Conservation (phyloP, 2,797 vertebrate genomes). For the Muscicapa striata region DNA sequence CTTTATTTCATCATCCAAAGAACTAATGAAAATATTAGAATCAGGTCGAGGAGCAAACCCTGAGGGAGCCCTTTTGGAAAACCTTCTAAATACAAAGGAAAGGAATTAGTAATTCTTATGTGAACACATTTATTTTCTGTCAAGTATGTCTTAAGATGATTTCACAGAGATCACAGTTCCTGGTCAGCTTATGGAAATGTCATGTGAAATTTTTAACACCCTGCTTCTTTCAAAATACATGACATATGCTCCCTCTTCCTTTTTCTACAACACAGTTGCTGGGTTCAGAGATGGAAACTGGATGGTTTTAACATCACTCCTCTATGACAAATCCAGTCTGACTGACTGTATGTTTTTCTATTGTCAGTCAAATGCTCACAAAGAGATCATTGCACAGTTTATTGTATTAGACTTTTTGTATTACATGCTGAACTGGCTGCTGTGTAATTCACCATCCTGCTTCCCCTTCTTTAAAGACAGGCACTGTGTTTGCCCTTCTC, state of each 20-base stretch:
- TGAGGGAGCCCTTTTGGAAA: background rate
- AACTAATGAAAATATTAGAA: constrained; percentile 32
- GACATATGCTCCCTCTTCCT: background rate
- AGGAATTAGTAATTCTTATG: background rate
- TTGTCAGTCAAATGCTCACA: background rate
- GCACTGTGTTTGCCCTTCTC: background rate
- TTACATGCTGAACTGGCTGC: background rate
- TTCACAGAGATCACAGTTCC: background rate
- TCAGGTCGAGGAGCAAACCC: background rate
- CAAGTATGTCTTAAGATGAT: background rate
- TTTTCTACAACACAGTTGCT: background rate
- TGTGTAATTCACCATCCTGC: background rate
- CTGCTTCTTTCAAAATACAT: background rate
- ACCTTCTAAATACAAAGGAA: background rate
- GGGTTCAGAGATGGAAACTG: background rate
- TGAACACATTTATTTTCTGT: background rate
- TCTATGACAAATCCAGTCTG: background rate
- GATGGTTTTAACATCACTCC: background rate
- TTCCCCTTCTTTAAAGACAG: background rate
- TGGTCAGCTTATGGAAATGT: background rate
- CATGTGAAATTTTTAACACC: background rate
- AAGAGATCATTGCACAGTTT: background rate
- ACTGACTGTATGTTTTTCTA: background rate
- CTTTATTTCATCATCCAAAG: background rate
- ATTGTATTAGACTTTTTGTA: background rate